Evolutionary conservation across 2,797 vertebrate genomes (phyloP).

Genomic region (Cryptoblepharus egeriae): DNA sequence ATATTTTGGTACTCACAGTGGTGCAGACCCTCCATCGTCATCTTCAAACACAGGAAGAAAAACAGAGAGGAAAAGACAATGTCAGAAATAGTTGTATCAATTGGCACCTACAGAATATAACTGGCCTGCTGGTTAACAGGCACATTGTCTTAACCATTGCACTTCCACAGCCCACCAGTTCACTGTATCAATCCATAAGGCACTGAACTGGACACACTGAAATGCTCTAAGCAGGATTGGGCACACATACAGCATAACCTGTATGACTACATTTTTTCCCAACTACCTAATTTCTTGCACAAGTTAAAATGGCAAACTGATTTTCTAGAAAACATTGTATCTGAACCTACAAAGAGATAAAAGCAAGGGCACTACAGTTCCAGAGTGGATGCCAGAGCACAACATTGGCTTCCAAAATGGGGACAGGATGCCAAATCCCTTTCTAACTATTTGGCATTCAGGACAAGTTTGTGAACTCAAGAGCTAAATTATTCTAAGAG

Average conservation of each 20-base stretch:
- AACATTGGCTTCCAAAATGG: not conserved
- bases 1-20: constrained; percentile 85
- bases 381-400: not conserved
- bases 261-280: too few species aligned
- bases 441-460: too few species aligned
- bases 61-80: rapidly evolving
- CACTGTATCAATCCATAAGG: not conserved
- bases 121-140: too few species aligned
- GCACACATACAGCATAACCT: too few species aligned
- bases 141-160: too few species aligned
- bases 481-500: too few species aligned
- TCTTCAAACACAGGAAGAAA: constrained; percentile 75
- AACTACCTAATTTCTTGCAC: not conserved
- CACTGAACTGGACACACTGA: too few species aligned
- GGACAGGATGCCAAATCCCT: not conserved
- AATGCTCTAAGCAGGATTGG: not conserved
- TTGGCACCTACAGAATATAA: too few species aligned
- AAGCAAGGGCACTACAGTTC: too few species aligned
- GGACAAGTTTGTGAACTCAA: not conserved
- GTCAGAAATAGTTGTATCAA: not conserved
- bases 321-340: not conserved
- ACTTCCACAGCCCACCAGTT: too few species aligned
- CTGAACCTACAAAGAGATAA: not conserved
- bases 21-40: constrained; percentile 92
- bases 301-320: not conserved